Evolutionary conservation across 1,140 invertebrate genomes (phyloP).

Genomic region (Thalassaphorura encarpata): DNA sequence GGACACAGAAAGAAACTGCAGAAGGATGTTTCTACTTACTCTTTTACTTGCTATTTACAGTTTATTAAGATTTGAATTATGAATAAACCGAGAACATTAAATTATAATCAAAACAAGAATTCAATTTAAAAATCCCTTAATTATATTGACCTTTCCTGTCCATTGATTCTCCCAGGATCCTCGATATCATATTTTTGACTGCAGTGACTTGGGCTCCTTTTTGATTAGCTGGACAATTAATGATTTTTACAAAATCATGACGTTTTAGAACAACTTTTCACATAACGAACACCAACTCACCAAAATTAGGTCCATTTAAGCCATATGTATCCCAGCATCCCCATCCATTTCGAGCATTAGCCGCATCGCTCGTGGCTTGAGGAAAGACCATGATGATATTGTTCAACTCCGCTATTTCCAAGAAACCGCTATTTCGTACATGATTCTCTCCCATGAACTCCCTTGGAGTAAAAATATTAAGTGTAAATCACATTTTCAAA

Average conservation of each 20-base stretch:
- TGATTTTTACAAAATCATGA: not conserved
- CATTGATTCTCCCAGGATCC: too few relatives aligned
- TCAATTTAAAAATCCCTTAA: too few relatives aligned
- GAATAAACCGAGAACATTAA: too few relatives aligned
- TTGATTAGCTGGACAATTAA: constrained; percentile 17
- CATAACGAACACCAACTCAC: not conserved
- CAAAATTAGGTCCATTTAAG: constrained; percentile 3
- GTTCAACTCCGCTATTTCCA: constrained; percentile 18
- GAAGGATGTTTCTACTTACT: too few relatives aligned
- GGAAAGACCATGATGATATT: constrained; percentile 21
- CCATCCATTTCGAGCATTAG: constrained; percentile 1
- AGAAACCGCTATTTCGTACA: constrained; percentile 14
- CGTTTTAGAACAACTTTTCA: not conserved
- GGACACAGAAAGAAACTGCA: too few relatives aligned
- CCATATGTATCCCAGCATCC: constrained; percentile 23
- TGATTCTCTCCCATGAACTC: constrained; percentile 18
- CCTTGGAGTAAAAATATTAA: not conserved
- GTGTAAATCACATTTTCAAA: not conserved
- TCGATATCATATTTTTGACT: constrained; percentile 11
- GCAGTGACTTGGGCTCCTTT: constrained; percentile 18
- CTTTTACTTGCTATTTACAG: too few relatives aligned
- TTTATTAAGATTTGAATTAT: too few relatives aligned
- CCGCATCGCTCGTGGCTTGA: not conserved
- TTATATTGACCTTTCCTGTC: too few relatives aligned
- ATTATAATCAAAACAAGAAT: too few relatives aligned